A percentile compares a stretch with the other conserved stretches of the same genome.
phyloP scores from a whole-genome alignment of 2,888 invertebrate species.

The Onchidella celtica region DNA sequence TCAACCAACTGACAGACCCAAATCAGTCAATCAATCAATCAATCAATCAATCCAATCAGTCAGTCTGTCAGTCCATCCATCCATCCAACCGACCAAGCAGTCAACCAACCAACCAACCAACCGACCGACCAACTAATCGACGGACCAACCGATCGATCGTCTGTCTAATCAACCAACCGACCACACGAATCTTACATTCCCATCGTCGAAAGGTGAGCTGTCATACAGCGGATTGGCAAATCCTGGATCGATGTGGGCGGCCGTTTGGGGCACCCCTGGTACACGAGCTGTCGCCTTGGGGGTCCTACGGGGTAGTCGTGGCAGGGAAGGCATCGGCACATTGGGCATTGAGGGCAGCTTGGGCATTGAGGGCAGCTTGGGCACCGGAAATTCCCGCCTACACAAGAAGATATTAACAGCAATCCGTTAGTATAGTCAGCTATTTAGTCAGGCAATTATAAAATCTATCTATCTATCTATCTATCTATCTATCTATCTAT shows the following conservation, averaged over 20 bases:
- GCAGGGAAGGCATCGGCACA: too few relatives aligned
- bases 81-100: too few relatives aligned
- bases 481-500: too few relatives aligned
- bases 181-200: slow-evolving; percentile 32
- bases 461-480: too few relatives aligned
- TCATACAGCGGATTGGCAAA: slow-evolving; percentile 70
- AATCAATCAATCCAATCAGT: too few relatives aligned
- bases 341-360: slow-evolving; percentile 15
- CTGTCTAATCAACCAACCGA: too few relatives aligned
- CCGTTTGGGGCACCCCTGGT: slow-evolving; percentile 21
- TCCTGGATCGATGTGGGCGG: slow-evolving; percentile 56
- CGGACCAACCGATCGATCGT: too few relatives aligned
- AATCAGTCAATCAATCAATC: not conserved
- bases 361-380: slow-evolving; percentile 1
- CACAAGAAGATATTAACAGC: not conserved
- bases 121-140: too few relatives aligned
- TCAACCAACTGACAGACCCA: not conserved
- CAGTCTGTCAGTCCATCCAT: too few relatives aligned
- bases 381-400: slow-evolving; percentile 19
- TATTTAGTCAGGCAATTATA: too few relatives aligned
- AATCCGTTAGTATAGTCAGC: too few relatives aligned
- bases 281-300: not conserved
- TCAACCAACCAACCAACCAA: too few relatives aligned
- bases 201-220: slow-evolving; percentile 46
- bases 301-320: not conserved